Evolutionary conservation across 2,113 vertebrate species (phyloP).

Genomic region (Nerophis ophidion): DNA sequence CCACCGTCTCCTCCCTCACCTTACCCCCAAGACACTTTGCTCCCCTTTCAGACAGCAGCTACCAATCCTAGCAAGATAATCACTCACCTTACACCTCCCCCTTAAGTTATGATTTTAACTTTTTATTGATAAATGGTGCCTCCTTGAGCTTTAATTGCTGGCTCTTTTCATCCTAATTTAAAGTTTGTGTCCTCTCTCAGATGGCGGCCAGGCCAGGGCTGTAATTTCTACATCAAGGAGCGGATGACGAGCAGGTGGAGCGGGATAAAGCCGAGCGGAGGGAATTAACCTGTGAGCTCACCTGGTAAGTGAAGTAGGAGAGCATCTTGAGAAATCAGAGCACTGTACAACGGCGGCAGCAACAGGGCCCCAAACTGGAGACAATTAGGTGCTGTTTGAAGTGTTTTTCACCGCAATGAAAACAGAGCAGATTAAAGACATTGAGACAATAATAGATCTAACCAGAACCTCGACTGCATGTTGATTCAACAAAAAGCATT

Average conservation of each 20-base stretch:
- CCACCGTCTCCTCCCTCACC: constrained; percentile 38
- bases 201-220: constrained; percentile 46
- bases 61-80: constrained; percentile 86
- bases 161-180: constrained; percentile 73
- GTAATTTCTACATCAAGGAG: constrained; percentile 70
- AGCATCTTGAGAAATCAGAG: constrained; percentile 35
- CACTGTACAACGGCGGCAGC: neutral
- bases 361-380: constrained; percentile 23
- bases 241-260: constrained; percentile 69
- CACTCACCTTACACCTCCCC: constrained; percentile 83
- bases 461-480: constrained; percentile 53
- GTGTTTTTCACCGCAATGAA: constrained; percentile 55
- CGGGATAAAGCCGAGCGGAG: constrained; percentile 8
- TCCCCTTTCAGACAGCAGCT: constrained; percentile 83
- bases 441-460: constrained; percentile 65
- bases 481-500: constrained; percentile 59
- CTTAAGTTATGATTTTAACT: constrained; percentile 68
- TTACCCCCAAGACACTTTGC: constrained; percentile 89
- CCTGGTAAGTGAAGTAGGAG: constrained; percentile 34
- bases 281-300: constrained; percentile 28
- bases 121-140: constrained; percentile 81
- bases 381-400: constrained; percentile 69
- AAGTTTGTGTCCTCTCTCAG: constrained; percentile 76
- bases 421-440: constrained; percentile 59
- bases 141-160: constrained; percentile 66